Base-by-base conservation (phyloP, 64 coral and sea anemone genomes). In the Pocillopora damicornis region DNA sequence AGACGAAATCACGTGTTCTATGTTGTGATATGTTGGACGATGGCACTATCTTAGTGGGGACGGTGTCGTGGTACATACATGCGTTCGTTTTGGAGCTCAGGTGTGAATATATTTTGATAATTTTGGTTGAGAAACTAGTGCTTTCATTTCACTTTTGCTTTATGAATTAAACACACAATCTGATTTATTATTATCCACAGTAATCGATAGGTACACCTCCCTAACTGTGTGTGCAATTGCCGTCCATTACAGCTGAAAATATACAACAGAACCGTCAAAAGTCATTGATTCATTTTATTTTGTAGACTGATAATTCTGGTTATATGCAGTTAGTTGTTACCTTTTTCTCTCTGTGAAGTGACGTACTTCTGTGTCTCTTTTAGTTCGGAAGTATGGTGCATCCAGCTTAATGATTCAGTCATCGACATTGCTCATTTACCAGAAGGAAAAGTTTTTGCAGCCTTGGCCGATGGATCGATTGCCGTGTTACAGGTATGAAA, bases 1-100 rank as follows among this genome's bases (percentile, higher is more conserved):
- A 96, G 94, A 86, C 93, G 37, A 86, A 92, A 80, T 96, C 94
- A 35, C 94, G 94, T 83, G 91, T 93, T 35, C 75, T 96, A 15
- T 96, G 94, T 61, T 74, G 89, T 2, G 94, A 96, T 34, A 85
- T 96, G 63, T 56, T 96, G 22, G 91, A 82, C 16, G 83, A 80
- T 59, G 91, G 92, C 20, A 96, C 91, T 4, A 73, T 96, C 14
- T 76, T 96, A 23, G 90, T 96, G 65, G 94, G 94, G 8, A 96
- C 94, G 16, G 84, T 96, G 30, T 78, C 91, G 25, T 96, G 91
- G 91, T 96, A 86, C 68, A 73, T 93, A 17, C 90, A 96, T 20
- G 91, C 91, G 7, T 96, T 96, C 76, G 34, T 82, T 82, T 76
- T 95, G 2, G 74, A 95, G 1, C 56, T 75, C 67, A 89, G 87